Evolutionary conservation across 1,140 invertebrate species (phyloP).

Genomic region (Brachionus koreanus): DNA sequence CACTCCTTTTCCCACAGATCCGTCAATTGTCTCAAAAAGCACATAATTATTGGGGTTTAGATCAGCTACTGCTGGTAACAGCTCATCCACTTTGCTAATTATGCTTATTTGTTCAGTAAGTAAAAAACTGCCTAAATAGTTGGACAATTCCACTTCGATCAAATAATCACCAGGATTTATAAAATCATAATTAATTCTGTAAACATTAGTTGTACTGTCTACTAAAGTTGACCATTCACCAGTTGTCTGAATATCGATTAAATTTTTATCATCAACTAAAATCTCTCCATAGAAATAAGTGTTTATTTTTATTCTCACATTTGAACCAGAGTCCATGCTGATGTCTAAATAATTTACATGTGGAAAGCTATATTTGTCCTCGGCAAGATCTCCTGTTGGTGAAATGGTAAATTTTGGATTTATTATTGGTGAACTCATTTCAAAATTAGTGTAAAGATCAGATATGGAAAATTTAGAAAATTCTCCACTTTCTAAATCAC

Average conservation of each 20-base stretch:
- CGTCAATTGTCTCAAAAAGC: neutral
- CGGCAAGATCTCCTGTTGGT: neutral
- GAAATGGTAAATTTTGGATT: neutral
- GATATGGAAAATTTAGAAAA: too few relatives aligned
- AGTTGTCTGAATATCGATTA: neutral
- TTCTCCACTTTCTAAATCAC: too few relatives aligned
- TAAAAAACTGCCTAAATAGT: neutral
- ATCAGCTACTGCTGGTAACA: neutral
- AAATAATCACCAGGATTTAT: constrained; percentile 27
- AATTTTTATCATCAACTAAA: neutral
- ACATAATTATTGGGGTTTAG: constrained; percentile 4
- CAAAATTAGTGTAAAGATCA: neutral
- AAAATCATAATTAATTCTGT: neutral
- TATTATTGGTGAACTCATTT: constrained; percentile 22
- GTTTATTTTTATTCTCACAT: constrained; percentile 30
- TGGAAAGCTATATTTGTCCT: neutral
- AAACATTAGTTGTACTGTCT: neutral
- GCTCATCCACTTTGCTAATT: neutral
- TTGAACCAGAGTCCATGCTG: constrained; percentile 36
- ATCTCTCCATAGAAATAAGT: neutral
- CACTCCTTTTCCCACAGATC: neutral
- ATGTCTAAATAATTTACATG: neutral
- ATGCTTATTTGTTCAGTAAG: neutral
- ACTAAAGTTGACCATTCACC: neutral
- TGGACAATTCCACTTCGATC: neutral